phyloP scores from a whole-genome alignment of 1,140 invertebrate genomes.

The Polyergus mexicanus region DNA sequence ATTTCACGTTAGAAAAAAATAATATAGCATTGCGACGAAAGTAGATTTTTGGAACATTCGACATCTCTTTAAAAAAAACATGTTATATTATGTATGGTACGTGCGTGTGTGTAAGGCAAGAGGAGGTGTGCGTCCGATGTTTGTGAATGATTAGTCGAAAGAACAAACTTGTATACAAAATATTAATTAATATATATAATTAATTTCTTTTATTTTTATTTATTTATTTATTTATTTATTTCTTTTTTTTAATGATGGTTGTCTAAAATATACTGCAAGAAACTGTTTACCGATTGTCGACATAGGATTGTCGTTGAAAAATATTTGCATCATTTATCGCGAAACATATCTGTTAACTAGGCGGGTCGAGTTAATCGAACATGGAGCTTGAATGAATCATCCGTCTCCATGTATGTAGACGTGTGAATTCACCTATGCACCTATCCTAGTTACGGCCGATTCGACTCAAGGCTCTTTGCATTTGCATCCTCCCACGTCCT shows the following conservation, averaged over 20 bases:
- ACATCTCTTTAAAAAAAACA: background rate
- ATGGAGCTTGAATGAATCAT: slow-evolving; percentile 73
- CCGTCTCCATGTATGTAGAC: slow-evolving; percentile 69
- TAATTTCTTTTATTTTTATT: background rate
- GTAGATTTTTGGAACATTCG: background rate
- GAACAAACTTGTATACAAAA: no score
- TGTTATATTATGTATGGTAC: background rate
- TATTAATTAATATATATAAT: background rate
- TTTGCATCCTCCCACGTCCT: slow-evolving; percentile 82
- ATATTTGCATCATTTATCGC: slow-evolving; percentile 20
- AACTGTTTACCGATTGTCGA: background rate
- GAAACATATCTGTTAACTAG: slow-evolving; percentile 66
- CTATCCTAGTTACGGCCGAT: slow-evolving; percentile 77
- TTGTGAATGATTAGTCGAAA: no score
- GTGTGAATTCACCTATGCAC: slow-evolving; percentile 77
- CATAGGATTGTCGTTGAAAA: slow-evolving; percentile 4
- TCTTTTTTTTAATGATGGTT: background rate
- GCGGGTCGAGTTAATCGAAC: slow-evolving; percentile 68
- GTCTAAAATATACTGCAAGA: background rate
- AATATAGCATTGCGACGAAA: background rate
- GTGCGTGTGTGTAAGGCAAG: no score
- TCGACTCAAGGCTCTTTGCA: slow-evolving; percentile 81
- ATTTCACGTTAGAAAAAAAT: background rate
- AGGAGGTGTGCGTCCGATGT: no score
- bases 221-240: background rate